Evolutionary conservation across 2,888 invertebrate species (phyloP), one percentile per base, ranked within the genome.

Genomic region (Zygothrica quintamaculata): DNA sequence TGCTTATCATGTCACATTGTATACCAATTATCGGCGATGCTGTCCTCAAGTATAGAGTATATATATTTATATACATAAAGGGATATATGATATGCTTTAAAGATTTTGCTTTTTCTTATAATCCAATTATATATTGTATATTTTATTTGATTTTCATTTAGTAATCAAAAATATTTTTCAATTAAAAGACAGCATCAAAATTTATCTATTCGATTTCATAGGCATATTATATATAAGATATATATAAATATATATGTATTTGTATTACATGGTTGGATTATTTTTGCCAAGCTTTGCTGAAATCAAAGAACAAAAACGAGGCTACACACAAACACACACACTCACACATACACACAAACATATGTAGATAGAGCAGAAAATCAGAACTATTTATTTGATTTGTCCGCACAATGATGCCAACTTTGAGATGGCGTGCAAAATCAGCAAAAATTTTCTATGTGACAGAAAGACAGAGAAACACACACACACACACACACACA

Each of bases 361-460:
- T 13, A 55, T n/a, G 15, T n/a, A 40, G 36, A 50, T 15, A 43
- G 22, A 51, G 56, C 65, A 44, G 76, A 68, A 77, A 84, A 84
- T 84, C 75, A 70, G 50, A 84, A 84, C 80, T 77, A 84, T 84
- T 81, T 81, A 78, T 82, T 81, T 84, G 81, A 77, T 82, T 77
- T 80, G 80, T 74, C 75, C 80, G 66, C 80, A 84, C 78, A 79
- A 81, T 73, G 82, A 82, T 76, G 82, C 75, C 85, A 77, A 77
- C 79, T 73, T 71, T 66, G 71, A 70, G 69, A 58, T 80, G 73
- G 75, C 74, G 72, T 81, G 85, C 85, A 58, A 68, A 69, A 73
- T 85, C 85, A 84, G 85, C 82, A 85, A 51, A 81, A 84, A 57
- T 73, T 66, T 74, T 68, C 71, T 71, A 74, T 68, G 77, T 64